Evolutionary conservation across 2,888 invertebrate genomes (phyloP), one percentile per base, ranked within the genome.

Genomic region (Altica lythri): DNA sequence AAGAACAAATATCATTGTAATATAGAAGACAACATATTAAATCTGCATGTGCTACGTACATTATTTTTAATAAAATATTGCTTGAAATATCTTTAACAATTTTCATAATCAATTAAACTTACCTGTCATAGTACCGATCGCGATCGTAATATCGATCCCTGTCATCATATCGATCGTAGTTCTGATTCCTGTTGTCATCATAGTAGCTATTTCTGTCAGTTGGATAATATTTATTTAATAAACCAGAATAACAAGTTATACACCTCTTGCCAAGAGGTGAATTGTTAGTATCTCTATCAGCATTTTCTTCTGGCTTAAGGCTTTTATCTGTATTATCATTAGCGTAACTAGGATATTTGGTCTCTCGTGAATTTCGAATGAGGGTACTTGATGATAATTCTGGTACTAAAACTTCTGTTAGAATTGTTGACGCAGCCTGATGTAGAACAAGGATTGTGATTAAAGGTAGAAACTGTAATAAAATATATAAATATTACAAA

Each of bases 201-300:
- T 45, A 45, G 12, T 53, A 48, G 12, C 53, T 38, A 19, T 51
- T 51, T 18, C 55, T 46, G 8, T 52, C 51, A 4, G n/a, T 18
- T 37, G 18, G 46, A 22, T 22, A 5, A 22, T 22, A 5, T 40
- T 19, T 22, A 37, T 37, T 12, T 13, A 37, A 25, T 12, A 51
- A 59, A 60, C n/a, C 56, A 14, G 54, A 55, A 9, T 63, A 61
- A 27, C 66, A 67, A 4, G 61, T 57, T n/a, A 60, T 55, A 37
- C 66, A 67, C 17, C 66, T 45, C 42, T 67, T 67, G 5, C 61
- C 66, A 9, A 64, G 42, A 0, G 62, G 14, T 2, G 51, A 30
- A 5, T 45, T 29, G 9, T 19, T 30, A 1, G 22, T 47, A 3
- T 45, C 55, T 10, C 34, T 47, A n/a, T 63, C 64, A 3, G 50